These are phyloP conservation scores for Antechinus flavipes DNA, from an alignment of 2,113 vertebrate genomes.

Conservation along the genomic window DNA sequence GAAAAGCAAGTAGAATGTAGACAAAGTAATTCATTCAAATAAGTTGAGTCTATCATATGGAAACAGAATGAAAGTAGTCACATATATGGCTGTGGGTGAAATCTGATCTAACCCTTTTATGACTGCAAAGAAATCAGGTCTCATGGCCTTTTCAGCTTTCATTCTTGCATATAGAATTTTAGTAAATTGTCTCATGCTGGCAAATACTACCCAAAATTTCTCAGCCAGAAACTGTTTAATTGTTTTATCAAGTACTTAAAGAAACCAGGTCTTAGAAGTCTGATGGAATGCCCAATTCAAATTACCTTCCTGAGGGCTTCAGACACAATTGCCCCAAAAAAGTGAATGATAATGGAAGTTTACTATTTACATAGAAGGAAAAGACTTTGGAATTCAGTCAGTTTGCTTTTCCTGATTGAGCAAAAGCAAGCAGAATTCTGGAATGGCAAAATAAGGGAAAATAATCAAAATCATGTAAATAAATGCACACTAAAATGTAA, in stretches of 20 bases:
- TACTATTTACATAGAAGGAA: background rate
- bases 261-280: background rate
- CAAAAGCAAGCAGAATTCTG: background rate
- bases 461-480: background rate
- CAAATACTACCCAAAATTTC: background rate
- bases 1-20: background rate
- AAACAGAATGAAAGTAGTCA: background rate
- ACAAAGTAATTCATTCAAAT: background rate
- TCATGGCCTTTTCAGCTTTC: background rate
- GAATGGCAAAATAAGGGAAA: background rate
- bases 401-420: background rate
- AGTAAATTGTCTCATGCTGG: background rate
- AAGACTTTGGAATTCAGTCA: background rate
- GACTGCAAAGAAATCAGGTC: background rate
- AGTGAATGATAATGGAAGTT: background rate
- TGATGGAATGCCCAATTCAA: no score
- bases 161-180: background rate
- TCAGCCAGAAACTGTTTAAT: no score
- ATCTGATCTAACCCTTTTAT: background rate
- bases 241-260: background rate
- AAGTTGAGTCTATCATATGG: background rate
- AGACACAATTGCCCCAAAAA: rapidly evolving
- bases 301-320: rapidly evolving
- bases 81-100: background rate
- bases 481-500: background rate